A percentile compares a stretch with the other conserved stretches of the same genome.
Conservation (phyloP, 2,888 invertebrate genomes). For the Sphaerophoria taeniata region DNA sequence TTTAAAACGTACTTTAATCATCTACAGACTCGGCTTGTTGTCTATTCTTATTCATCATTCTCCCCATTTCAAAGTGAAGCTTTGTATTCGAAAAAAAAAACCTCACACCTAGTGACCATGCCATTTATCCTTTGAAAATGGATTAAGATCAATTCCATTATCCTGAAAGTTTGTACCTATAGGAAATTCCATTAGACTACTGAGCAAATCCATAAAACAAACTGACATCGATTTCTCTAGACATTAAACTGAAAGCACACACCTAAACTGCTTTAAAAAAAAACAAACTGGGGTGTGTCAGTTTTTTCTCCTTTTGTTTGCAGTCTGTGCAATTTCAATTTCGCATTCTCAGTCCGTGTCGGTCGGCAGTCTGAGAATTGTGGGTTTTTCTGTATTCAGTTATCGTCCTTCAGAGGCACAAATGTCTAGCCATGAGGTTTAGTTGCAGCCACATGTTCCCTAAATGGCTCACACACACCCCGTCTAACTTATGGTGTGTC, state of each 20-base stretch:
- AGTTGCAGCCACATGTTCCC: slow-evolving; percentile 40
- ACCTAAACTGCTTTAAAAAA: background rate
- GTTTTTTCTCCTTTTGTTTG: background rate
- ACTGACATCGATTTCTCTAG: slow-evolving; percentile 58
- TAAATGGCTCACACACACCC: background rate
- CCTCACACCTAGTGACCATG: slow-evolving; percentile 52
- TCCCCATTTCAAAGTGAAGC: slow-evolving; percentile 30
- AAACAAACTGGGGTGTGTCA: background rate
- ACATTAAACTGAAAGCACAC: slow-evolving; percentile 27
- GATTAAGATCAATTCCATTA: slow-evolving; percentile 58
- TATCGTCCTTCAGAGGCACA: slow-evolving; percentile 62
- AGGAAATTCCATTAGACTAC: slow-evolving; percentile 49
- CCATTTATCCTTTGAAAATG: slow-evolving; percentile 32
- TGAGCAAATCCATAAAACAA: slow-evolving; percentile 55
- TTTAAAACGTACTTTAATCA: slow-evolving; percentile 41
- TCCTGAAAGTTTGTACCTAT: slow-evolving; percentile 12
- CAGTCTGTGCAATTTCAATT: slow-evolving; percentile 47
- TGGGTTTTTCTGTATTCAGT: slow-evolving; percentile 22
- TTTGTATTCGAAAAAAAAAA: slow-evolving; percentile 38
- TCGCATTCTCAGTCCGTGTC: background rate
- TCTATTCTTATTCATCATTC: background rate
- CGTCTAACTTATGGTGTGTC: slow-evolving; percentile 25
- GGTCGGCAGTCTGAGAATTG: too few species aligned
- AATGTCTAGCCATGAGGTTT: slow-evolving; percentile 10
- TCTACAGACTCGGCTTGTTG: slow-evolving; percentile 28